Evolutionary conservation across 2,797 vertebrate species (phyloP).

Genomic region (Sparus aurata): DNA sequence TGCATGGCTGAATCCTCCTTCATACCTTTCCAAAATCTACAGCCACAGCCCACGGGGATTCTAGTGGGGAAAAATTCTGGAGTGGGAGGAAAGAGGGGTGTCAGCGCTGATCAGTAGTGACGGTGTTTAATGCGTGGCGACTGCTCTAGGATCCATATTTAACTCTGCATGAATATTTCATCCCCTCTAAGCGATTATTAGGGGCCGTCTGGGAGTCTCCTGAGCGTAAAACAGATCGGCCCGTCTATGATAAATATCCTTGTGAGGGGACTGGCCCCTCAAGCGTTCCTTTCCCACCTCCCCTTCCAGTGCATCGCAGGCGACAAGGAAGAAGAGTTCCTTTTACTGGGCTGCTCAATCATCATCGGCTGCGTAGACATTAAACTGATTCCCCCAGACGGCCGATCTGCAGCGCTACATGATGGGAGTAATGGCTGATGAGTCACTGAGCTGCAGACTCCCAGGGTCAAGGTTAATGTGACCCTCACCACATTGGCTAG

Average conservation of each 20-base stretch:
- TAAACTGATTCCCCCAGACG: constrained; percentile 60
- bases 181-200: constrained; percentile 81
- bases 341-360: constrained; percentile 58
- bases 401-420: constrained; percentile 50
- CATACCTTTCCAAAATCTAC: constrained; percentile 42
- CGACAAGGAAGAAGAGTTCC: constrained; percentile 56
- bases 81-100: constrained; percentile 55
- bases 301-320: constrained; percentile 27
- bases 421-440: constrained; percentile 65
- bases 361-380: constrained; percentile 49
- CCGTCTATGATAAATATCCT: constrained; percentile 77
- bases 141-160: constrained; percentile 82
- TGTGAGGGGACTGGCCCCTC: constrained; percentile 53
- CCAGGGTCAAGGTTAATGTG: constrained; percentile 76
- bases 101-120: constrained; percentile 79
- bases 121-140: constrained; percentile 74
- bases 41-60: constrained; percentile 24
- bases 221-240: constrained; percentile 72
- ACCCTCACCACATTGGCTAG: constrained; percentile 41
- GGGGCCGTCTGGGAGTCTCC: constrained; percentile 76
- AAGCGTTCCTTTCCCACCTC: constrained; percentile 57
- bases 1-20: constrained; percentile 55
- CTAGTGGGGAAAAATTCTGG: constrained; percentile 12
- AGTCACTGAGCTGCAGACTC: constrained; percentile 67
- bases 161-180: constrained; percentile 85